Evolutionary conservation across 2,797 vertebrate species (phyloP).

Genomic region (Graptemys geographica): DNA sequence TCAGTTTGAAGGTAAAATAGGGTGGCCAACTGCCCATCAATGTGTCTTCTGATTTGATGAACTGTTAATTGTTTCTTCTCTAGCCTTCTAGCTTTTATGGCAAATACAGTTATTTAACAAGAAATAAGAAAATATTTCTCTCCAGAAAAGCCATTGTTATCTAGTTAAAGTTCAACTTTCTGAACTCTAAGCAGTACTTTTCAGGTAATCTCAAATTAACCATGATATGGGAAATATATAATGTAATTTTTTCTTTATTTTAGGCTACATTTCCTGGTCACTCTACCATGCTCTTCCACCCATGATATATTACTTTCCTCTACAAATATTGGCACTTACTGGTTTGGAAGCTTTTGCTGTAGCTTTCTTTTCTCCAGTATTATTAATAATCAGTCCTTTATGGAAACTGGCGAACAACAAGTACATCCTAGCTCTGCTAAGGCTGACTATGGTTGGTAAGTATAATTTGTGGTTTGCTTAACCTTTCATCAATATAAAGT

Average conservation of each 20-base stretch:
- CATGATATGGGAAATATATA: neutral
- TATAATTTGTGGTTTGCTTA: neutral
- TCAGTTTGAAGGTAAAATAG: neutral
- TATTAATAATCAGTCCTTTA: constrained; percentile 66
- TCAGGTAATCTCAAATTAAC: neutral
- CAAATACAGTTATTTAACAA: neutral
- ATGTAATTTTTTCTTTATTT: neutral
- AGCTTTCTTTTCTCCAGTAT: constrained; percentile 71
- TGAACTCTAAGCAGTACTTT: neutral
- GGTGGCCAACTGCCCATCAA: neutral
- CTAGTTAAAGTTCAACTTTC: neutral
- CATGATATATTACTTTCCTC: constrained; percentile 82
- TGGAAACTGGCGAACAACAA: constrained; percentile 76
- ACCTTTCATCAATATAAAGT: neutral
- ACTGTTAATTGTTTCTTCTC: neutral
- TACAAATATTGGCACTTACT: constrained; percentile 80
- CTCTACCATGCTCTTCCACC: constrained; percentile 79
- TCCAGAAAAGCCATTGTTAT: neutral
- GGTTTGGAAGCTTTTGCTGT: constrained; percentile 75
- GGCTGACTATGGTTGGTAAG: constrained; percentile 77
- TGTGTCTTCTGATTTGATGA: neutral
- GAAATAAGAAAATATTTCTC: neutral
- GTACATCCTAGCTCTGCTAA: constrained; percentile 70
- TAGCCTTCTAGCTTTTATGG: fast-evolving
- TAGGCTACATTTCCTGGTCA: constrained; percentile 81